These are phyloP conservation scores for Synergus gifuensis DNA, from an alignment of 2,888 invertebrate species.

Conservation along the genomic window DNA sequence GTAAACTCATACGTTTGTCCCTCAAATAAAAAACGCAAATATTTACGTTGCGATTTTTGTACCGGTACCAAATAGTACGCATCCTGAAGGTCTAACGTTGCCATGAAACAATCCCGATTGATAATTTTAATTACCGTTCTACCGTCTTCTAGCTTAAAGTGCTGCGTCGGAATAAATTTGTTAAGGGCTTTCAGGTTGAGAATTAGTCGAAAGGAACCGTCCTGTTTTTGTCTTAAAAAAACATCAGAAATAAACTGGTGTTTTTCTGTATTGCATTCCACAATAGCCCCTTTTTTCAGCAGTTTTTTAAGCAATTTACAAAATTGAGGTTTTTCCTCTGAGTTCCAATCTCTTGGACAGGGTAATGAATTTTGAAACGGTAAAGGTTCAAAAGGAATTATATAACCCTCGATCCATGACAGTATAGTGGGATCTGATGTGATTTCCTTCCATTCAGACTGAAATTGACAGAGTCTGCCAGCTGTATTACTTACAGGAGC, in stretches of 20 bases:
- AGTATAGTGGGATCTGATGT: conserved; percentile 41
- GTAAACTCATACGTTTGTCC: too few relatives aligned
- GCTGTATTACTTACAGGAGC: conserved; percentile 15
- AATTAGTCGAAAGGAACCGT: conserved; percentile 49
- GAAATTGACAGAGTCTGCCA: conserved; percentile 26
- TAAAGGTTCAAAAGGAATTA: conserved; percentile 32
- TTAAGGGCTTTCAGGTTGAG: conserved; percentile 53
- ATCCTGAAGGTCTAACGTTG: conserved; percentile 43
- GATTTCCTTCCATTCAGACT: conserved; percentile 4
- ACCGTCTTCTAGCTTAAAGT: conserved; percentile 57
- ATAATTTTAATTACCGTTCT: too few relatives aligned
- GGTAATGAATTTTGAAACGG: conserved; percentile 28
- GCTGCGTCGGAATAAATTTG: conserved; percentile 44
- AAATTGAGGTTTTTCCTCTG: conserved; percentile 6
- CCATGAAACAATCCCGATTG: conserved; percentile 42
- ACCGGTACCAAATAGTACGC: not conserved
- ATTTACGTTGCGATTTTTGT: too few relatives aligned
- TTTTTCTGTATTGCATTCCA: conserved; percentile 34
- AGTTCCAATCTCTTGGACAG: conserved; percentile 23
- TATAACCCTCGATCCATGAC: conserved; percentile 43
- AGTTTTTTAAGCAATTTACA: conserved; percentile 43
- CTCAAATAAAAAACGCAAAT: too few relatives aligned
- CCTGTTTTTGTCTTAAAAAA: conserved; percentile 48
- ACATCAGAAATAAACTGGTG: conserved; percentile 49
- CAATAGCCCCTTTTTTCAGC: conserved; percentile 47